Evolutionary conservation across 2,113 vertebrate genomes (phyloP).

Genomic region (Mesembrinibis cayennensis): DNA sequence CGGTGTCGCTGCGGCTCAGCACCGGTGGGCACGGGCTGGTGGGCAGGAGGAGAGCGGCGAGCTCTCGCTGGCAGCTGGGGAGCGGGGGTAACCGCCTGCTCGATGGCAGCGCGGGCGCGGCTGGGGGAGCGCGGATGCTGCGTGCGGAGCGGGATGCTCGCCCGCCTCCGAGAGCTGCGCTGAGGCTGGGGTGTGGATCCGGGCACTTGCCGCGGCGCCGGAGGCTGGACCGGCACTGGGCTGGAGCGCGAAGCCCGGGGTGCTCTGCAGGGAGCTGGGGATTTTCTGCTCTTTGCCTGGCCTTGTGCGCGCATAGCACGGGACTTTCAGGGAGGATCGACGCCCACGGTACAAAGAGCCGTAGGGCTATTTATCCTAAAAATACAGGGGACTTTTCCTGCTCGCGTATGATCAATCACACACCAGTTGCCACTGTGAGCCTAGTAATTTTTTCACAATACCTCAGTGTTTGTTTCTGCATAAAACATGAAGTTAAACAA

Average conservation of each 20-base stretch:
- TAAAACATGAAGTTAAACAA: background rate
- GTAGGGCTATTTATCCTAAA: background rate
- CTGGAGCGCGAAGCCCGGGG: no score
- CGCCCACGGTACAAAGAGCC: rapidly evolving
- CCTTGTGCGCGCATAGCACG: rapidly evolving
- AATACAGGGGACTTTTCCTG: background rate
- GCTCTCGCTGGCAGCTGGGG: background rate
- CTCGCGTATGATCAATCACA: rapidly evolving
- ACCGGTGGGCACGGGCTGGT: background rate
- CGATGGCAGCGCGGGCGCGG: rapidly evolving
- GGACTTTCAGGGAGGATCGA: background rate
- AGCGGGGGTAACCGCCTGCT: background rate
- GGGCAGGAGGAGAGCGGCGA: background rate
- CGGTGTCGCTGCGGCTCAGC: no score
- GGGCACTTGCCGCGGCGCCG: rapidly evolving
- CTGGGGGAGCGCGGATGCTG: background rate
- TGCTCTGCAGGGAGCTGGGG: no score
- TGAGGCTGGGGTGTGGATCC: background rate
- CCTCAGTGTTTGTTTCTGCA: background rate
- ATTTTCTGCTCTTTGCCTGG: background rate
- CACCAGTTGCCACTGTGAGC: background rate
- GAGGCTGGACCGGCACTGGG: rapidly evolving
- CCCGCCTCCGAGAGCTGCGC: no score
- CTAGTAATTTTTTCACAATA: background rate
- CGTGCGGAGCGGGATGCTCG: rapidly evolving